Base-by-base conservation (phyloP, 1,140 invertebrate genomes). In the Euura lappo region DNA sequence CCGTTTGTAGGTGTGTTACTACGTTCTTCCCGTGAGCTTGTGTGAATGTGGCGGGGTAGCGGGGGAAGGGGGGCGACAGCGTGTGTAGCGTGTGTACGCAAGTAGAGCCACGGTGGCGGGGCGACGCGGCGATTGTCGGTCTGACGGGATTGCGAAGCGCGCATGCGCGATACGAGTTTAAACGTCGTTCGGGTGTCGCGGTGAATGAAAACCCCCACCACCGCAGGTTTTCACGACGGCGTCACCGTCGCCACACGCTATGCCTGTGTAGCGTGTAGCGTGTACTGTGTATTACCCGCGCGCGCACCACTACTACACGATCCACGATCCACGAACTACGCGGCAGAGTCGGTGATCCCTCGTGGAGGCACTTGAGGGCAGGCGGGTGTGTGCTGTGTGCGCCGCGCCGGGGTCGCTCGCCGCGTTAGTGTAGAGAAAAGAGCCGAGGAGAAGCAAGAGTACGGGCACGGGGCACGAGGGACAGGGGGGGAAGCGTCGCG, bases 191-290 rank as follows among this genome's bases (percentile, higher is more conserved):
- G 10, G 51, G 51, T n/a, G 51, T 60, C 60, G 70, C 2, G 69
- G 82, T 87, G 85, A 87, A 87, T 87, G 86, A 87, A 87, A 77
- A 76, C 80, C 81, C 84, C 85, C 81, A 81, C 79, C 73, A 77
- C 46, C 65, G 44, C 71, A 44, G 13, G 64, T n/a, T 42, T 8
- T 28, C 6, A 11, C 65, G 65, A 11, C 65, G 65, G 8, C 65
- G 65, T 67, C 66, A 10, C 28, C 44, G 66, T 28, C 66, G 42
- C 44, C 10, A 68, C 66, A 10, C 13, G 3, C 8, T 10, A 44
- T 42, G 44, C 3, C 66, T 28, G 28, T 28, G 28, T 28, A 28
- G 28, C 28, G 28, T 28, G 28, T 28, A 28, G 28, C 28, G 28
- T 28, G 28, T 28, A 28, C 28, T 28, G 28, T 28, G 28, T 28